phyloP scores from a whole-genome alignment of 2,113 vertebrate species.

The Piaya cayana region DNA sequence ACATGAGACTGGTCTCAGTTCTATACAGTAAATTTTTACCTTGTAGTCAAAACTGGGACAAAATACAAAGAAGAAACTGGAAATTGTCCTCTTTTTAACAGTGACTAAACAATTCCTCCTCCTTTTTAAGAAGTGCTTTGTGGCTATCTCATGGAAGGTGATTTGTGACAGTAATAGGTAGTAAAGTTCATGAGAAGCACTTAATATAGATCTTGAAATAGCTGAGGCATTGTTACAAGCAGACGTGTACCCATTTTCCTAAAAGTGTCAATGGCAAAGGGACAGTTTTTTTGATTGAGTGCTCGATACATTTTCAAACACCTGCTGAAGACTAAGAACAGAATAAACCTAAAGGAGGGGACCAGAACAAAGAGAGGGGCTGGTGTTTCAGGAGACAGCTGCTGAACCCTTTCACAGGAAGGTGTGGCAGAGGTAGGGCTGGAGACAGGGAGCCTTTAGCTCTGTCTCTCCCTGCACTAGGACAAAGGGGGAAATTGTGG shows the following conservation, averaged over 20 bases:
- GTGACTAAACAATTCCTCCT: not conserved
- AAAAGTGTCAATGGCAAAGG: not conserved
- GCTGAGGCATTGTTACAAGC: not conserved
- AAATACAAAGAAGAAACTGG: not conserved
- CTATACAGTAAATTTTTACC: not conserved
- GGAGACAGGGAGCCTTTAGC: not conserved
- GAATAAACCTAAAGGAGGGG: not conserved
- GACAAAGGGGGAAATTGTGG: not conserved
- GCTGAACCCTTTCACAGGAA: not conserved
- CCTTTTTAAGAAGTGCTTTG: not conserved
- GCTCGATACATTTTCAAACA: not conserved
- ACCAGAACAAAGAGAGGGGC: fast-evolving
- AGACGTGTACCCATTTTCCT: not conserved
- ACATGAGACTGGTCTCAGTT: not conserved
- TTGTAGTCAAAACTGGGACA: not conserved
- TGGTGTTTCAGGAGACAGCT: fast-evolving
- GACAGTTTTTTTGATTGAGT: not conserved
- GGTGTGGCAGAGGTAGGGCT: not conserved
- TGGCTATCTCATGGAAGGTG: not conserved
- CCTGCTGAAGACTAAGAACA: not conserved
- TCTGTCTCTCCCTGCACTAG: not conserved
- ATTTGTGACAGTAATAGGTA: not conserved
- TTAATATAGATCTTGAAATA: not conserved
- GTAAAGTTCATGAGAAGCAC: not conserved
- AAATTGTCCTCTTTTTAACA: not conserved